Evolutionary conservation across 2,113 vertebrate species (phyloP).

Genomic region (Ictidomys tridecemlineatus): DNA sequence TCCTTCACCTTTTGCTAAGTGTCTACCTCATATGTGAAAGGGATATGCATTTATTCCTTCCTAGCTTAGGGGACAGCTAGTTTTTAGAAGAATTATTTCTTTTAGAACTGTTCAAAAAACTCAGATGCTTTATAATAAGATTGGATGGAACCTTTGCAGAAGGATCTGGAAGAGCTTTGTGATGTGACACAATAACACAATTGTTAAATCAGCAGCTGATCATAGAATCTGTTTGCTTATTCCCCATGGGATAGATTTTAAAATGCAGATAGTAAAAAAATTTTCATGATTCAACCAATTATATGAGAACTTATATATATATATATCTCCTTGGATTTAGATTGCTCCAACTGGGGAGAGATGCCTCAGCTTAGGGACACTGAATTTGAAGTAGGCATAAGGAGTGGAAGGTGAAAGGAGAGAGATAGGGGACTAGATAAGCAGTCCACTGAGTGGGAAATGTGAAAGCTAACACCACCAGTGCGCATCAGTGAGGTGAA

Average conservation of each 20-base stretch:
- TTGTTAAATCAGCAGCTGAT: not conserved
- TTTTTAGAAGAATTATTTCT: conserved; percentile 5
- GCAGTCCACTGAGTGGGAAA: not conserved
- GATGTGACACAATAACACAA: not conserved
- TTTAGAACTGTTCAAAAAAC: not conserved
- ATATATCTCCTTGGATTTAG: not conserved
- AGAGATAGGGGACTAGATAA: not conserved
- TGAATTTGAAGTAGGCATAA: not conserved
- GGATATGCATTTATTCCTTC: not conserved
- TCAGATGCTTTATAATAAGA: not conserved
- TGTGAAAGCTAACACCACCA: not conserved
- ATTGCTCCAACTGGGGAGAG: not conserved
- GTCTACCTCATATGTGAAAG: not conserved
- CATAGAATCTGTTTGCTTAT: not conserved
- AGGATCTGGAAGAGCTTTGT: not conserved
- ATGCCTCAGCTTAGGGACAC: not conserved
- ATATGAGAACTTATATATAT: not conserved
- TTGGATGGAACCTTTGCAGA: not conserved
- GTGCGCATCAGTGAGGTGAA: not conserved
- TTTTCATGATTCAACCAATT: not conserved
- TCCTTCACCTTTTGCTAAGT: not conserved
- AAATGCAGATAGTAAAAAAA: not conserved
- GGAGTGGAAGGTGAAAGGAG: not conserved
- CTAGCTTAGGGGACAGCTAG: not conserved
- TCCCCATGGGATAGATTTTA: not conserved